Conservation (phyloP, 2,797 vertebrate genomes). For the Danionella dracula region DNA sequence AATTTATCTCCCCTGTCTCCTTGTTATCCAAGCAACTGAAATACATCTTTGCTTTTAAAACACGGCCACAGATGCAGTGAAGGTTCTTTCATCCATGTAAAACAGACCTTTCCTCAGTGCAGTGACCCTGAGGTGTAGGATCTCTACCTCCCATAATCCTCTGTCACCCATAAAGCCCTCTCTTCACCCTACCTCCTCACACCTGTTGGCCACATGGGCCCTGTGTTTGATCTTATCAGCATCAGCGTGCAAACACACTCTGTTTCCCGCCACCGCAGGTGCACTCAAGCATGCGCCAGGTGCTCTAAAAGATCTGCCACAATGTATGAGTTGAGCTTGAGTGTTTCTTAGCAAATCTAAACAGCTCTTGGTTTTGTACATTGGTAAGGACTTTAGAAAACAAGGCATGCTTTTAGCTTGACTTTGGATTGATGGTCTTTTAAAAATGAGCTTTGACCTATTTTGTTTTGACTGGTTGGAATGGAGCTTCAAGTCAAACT, state of each 20-base stretch:
- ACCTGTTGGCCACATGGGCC: conserved; percentile 20
- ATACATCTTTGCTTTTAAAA: not conserved
- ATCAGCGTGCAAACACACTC: conserved; percentile 17
- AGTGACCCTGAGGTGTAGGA: conserved; percentile 51
- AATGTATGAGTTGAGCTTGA: conserved; percentile 54
- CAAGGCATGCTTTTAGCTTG: not conserved
- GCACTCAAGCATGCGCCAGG: conserved; percentile 56
- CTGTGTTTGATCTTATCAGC: not conserved
- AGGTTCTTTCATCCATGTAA: conserved; percentile 5
- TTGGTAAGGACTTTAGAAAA: not conserved
- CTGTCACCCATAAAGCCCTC: conserved; percentile 63
- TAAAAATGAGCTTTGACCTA: not conserved
- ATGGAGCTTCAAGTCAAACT: not conserved
- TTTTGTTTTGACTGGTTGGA: not conserved
- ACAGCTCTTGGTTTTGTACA: conserved; percentile 30
- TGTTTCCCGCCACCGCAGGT: conserved; percentile 50
- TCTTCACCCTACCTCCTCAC: not conserved
- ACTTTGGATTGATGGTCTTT: not conserved
- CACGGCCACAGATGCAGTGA: not conserved
- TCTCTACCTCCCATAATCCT: conserved; percentile 66
- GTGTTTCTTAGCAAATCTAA: conserved; percentile 58
- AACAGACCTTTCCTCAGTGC: not conserved
- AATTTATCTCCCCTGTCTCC: too few species aligned
- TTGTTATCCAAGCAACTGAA: not conserved
- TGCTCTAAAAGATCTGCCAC: conserved; percentile 52